Base-by-base conservation (phyloP, 2,888 invertebrate genomes). In the Dasysyrphus tricinctus region DNA sequence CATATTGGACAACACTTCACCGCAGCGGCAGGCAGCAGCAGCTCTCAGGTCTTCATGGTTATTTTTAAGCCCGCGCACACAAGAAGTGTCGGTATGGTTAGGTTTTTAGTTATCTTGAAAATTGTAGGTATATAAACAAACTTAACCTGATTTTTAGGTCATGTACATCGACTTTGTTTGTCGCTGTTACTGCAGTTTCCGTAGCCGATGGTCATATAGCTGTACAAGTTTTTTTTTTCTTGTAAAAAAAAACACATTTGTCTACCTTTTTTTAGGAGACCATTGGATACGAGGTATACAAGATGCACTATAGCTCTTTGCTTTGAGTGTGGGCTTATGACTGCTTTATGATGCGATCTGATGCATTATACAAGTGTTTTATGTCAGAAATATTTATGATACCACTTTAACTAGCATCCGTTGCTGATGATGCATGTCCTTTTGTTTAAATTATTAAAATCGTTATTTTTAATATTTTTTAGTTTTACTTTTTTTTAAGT, bases 141-240 rank as follows among this genome's bases (percentile, higher is more conserved):
- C 75, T 82, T 82, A 86, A 86, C 86, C 86, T 82, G 86, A 74
- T 78, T 86, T 82, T 86, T 86, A 82, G 86, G 86, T 82, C 86
- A 86, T 86, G 86, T 82, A 82, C 86, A 70, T 79, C 86, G 59
- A 79, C 74, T 86, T 86, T 86, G 74, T 56, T 76, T 49, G 75
- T 80, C 72, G 76, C 16, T 69, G 59, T 78, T 67, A 19, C 57
- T 70, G 81, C 78, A 78, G 81, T 86, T 86, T 86, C 86, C 86
- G 86, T 59, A 75, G 78, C 86, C 70, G 63, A 78, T 72, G 44
- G 51, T 39, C 12, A 74, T 51, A 19, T 1, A 9, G 7, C 42
- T 5, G n/a, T 24, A 59, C 70, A 34, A 75, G 32, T 42, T 65
- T 29, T 24, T 24, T 24, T 24, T 24, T 24, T 24, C 3, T 24